A percentile compares a stretch with the other conserved stretches of the same genome.
Evolutionary conservation across 1,140 invertebrate genomes (phyloP).

Genomic region (Periplaneta americana): DNA sequence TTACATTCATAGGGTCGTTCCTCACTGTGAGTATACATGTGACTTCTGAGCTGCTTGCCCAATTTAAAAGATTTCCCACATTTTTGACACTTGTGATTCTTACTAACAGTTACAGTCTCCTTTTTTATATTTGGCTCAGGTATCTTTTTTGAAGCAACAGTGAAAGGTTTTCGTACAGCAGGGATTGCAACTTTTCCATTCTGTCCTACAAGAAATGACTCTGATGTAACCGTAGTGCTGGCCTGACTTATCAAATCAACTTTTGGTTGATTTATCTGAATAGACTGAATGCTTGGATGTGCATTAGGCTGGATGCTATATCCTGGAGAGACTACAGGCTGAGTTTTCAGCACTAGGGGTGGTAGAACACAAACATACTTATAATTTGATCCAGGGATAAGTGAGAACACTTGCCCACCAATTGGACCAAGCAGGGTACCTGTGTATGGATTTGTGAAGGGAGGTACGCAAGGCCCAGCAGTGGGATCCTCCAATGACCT

Average conservation of each 20-base stretch:
- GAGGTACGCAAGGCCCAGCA: not conserved
- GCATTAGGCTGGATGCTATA: not conserved
- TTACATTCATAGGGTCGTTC: conserved; percentile 43
- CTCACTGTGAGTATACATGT: conserved; percentile 40
- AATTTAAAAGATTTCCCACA: conserved; percentile 33
- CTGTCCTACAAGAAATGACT: not conserved
- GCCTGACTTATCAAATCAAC: not conserved
- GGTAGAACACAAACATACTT: not conserved
- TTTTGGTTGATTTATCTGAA: not conserved
- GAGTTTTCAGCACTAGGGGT: not conserved
- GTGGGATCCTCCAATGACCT: not conserved
- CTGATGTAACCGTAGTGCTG: not conserved
- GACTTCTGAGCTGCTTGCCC: conserved; percentile 44
- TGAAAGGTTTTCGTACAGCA: not conserved
- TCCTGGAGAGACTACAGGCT: not conserved
- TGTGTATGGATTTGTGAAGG: not conserved
- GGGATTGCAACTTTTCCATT: not conserved
- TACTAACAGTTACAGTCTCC: not conserved
- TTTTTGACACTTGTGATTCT: not conserved
- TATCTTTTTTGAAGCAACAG: not conserved
- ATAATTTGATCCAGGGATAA: not conserved
- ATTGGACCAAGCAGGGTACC: not conserved
- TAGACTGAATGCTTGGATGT: not conserved
- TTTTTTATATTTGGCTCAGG: too few relatives aligned
- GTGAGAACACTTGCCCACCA: not conserved